Percentiles rank a stretch among this genome's conserved stretches.
These are phyloP conservation scores for Myrmecobius fasciatus DNA, from an alignment of 2,113 vertebrate species.

Conservation along the genomic window DNA sequence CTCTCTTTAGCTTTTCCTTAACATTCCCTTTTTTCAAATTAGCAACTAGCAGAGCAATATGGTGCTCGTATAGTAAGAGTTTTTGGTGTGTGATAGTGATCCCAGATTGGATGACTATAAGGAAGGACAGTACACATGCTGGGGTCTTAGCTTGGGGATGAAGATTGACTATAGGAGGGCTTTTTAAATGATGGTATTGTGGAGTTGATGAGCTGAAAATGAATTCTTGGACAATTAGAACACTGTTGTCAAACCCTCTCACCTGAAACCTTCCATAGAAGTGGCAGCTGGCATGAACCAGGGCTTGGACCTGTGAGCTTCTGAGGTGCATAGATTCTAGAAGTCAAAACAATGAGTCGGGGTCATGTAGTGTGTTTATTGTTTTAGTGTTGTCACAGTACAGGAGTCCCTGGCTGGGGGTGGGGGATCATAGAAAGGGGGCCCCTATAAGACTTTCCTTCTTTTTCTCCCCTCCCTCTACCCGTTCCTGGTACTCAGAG, in stretches of 20 bases:
- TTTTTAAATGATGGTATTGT: neutral
- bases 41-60: neutral
- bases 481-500: conserved; percentile 29
- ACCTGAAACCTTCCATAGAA: neutral
- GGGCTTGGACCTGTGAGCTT: neutral
- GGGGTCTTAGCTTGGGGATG: neutral
- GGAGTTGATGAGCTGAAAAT: neutral
- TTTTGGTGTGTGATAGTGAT: neutral
- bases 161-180: neutral
- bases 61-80: neutral
- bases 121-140: neutral
- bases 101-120: neutral
- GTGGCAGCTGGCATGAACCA: neutral
- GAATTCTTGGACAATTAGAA: neutral
- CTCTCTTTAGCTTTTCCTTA: neutral
- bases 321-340: neutral
- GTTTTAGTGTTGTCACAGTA: conserved; percentile 77
- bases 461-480: neutral
- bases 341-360: neutral
- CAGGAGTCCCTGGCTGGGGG: neutral
- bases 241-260: neutral
- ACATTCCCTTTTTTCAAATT: neutral
- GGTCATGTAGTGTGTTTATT: conserved; percentile 77
- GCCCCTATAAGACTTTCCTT: neutral
- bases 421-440: neutral